Evolutionary conservation across 2,113 vertebrate genomes (phyloP).

Genomic region (Puntigrus tetrazona): DNA sequence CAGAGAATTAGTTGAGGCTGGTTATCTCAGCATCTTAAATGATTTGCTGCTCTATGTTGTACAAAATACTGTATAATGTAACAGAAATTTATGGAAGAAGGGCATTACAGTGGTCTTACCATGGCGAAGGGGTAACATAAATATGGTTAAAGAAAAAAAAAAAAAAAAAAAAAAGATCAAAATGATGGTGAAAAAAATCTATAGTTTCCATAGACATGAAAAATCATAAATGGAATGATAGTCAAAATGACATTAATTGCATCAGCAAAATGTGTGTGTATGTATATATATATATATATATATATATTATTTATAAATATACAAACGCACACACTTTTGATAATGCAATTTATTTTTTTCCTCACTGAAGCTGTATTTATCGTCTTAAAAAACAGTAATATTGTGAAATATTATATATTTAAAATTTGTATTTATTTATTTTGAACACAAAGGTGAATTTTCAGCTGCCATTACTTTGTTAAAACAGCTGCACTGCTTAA

Average conservation of each 20-base stretch:
- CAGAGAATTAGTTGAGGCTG: not conserved
- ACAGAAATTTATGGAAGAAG: not conserved
- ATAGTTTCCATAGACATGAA: not conserved
- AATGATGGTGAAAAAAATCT: not conserved
- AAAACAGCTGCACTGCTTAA: not conserved
- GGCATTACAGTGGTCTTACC: not conserved
- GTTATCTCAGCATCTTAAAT: not conserved
- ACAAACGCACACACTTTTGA: too few species aligned
- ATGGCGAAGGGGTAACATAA: not conserved
- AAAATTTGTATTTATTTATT: too few species aligned
- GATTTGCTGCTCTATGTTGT: not conserved
- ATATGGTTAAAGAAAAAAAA: not conserved
- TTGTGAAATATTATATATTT: not conserved
- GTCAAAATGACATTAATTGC: not conserved
- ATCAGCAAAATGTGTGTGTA: too few species aligned
- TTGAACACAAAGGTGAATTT: too few species aligned
- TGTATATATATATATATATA: too few species aligned
- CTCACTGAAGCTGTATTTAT: too few species aligned
- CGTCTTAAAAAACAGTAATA: not conserved
- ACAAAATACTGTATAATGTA: not conserved
- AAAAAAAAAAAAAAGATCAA: not conserved
- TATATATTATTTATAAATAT: too few species aligned
- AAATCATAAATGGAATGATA: not conserved
- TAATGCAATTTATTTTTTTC: too few species aligned
- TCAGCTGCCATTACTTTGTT: too few species aligned